A percentile compares a stretch with the other conserved stretches of the same genome.
Conservation (phyloP, 2,888 invertebrate genomes). For the Nebria salina region DNA sequence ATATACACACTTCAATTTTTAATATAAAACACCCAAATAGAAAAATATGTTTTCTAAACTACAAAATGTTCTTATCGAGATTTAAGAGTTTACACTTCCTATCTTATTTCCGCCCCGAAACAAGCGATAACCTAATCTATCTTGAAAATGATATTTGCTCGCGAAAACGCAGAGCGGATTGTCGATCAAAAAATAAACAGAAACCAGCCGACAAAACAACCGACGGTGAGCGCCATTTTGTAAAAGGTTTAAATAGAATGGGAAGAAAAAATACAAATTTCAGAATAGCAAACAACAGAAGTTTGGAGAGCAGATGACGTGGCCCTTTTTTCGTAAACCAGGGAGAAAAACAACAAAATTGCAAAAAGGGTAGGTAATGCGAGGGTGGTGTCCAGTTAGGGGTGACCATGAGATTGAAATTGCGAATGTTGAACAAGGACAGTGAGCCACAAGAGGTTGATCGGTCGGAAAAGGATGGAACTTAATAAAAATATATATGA, state of each 20-base stretch:
- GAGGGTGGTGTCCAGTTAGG: slow-evolving; percentile 57
- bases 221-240: slow-evolving; percentile 2
- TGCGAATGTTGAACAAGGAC: slow-evolving; percentile 6
- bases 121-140: slow-evolving; percentile 47
- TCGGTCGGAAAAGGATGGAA: background rate
- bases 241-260: slow-evolving; percentile 4
- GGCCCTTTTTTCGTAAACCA: slow-evolving; percentile 30
- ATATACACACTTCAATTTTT: too few species aligned
- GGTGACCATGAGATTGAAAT: slow-evolving; percentile 52
- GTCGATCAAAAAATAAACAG: slow-evolving; percentile 32
- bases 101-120: slow-evolving; percentile 53
- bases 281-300: slow-evolving; percentile 35
- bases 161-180: slow-evolving; percentile 58
- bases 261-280: slow-evolving; percentile 29
- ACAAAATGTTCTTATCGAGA: background rate
- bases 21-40: too few species aligned
- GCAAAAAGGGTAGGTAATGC: slow-evolving; percentile 36
- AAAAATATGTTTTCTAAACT: background rate
- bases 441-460: background rate
- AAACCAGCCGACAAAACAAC: slow-evolving; percentile 1
- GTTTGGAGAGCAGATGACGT: slow-evolving; percentile 35
- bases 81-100: slow-evolving; percentile 50
- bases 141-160: slow-evolving; percentile 57
- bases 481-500: slow-evolving; percentile 6
- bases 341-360: slow-evolving; percentile 41